Conservation (phyloP, 2,797 vertebrate species). For the Melanotaenia boesemani region DNA sequence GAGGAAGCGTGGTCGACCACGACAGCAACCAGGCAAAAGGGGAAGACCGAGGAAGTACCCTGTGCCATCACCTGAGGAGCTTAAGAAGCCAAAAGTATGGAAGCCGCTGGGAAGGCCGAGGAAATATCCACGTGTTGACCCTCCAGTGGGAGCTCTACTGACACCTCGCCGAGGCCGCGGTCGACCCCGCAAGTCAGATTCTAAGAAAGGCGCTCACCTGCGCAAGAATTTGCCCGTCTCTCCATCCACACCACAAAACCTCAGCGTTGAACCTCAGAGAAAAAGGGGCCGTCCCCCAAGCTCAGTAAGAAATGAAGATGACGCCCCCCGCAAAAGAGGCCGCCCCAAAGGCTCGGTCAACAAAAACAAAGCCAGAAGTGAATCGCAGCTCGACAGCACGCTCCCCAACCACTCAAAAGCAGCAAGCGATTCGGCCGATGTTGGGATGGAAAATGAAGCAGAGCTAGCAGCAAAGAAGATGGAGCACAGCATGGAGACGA, state of each 20-base stretch:
- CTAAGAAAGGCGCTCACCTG: conserved; percentile 74
- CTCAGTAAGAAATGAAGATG: conserved; percentile 24
- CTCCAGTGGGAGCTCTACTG: conserved; percentile 37
- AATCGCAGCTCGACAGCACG: background rate
- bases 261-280: conserved; percentile 30
- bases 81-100: conserved; percentile 77
- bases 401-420: conserved; percentile 50
- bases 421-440: background rate
- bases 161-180: conserved; percentile 72
- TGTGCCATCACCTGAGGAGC: conserved; percentile 64
- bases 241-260: background rate
- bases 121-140: conserved; percentile 77
- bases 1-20: conserved; percentile 71
- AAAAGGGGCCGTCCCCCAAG: conserved; percentile 69
- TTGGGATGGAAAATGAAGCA: background rate
- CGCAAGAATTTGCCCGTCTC: conserved; percentile 34
- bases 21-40: conserved; percentile 59
- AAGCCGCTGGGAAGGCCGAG: conserved; percentile 84
- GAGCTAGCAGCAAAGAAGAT: conserved; percentile 2
- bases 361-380: conserved; percentile 44
- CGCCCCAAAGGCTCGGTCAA: conserved; percentile 75
- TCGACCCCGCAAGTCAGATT: conserved; percentile 78
- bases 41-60: conserved; percentile 83
- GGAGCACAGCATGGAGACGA: conserved; percentile 1
- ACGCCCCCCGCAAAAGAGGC: conserved; percentile 67